These are phyloP conservation scores for Orthosia incerta DNA, from an alignment of 2,888 invertebrate genomes.

Conservation along the genomic window DNA sequence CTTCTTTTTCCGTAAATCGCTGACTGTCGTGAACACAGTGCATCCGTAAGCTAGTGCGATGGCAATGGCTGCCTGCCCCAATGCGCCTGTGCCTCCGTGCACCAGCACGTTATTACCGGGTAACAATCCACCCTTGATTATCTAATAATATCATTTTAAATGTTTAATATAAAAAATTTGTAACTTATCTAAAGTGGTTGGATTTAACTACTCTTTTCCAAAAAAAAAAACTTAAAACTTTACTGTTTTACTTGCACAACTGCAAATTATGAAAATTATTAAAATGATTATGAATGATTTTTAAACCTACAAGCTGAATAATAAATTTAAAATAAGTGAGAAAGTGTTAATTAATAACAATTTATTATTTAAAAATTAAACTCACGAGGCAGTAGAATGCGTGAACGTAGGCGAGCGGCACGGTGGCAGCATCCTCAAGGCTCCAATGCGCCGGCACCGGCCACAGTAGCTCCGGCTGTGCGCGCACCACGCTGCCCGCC, in stretches of 20 bases:
- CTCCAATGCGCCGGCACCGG: constrained; percentile 93
- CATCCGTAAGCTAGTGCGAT: constrained; percentile 66
- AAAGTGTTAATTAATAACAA: not conserved
- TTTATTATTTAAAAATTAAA: not conserved
- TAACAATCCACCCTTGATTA: constrained; percentile 9
- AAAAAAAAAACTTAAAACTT: no score
- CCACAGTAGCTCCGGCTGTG: constrained; percentile 90
- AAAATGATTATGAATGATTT: not conserved
- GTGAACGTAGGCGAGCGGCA: constrained; percentile 94
- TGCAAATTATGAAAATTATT: not conserved
- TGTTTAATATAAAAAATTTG: not conserved
- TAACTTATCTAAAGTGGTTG: not conserved
- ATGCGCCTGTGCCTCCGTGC: constrained; percentile 55
- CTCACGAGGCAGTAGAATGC: constrained; percentile 83
- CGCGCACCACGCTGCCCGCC: constrained; percentile 89
- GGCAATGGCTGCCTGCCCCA: constrained; percentile 71
- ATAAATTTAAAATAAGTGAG: not conserved
- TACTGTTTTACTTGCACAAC: not conserved
- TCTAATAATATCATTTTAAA: constrained; percentile 16
- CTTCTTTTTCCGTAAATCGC: constrained; percentile 68
- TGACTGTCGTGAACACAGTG: constrained; percentile 74
- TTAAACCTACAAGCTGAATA: not conserved
- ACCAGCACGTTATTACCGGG: constrained; percentile 29
- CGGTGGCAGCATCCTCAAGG: constrained; percentile 93
- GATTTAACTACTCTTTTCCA: no score